Evolutionary conservation across 2,888 invertebrate genomes (phyloP), one percentile per base, ranked within the genome.

Genomic region (Mesorhabditis spiculigera): DNA sequence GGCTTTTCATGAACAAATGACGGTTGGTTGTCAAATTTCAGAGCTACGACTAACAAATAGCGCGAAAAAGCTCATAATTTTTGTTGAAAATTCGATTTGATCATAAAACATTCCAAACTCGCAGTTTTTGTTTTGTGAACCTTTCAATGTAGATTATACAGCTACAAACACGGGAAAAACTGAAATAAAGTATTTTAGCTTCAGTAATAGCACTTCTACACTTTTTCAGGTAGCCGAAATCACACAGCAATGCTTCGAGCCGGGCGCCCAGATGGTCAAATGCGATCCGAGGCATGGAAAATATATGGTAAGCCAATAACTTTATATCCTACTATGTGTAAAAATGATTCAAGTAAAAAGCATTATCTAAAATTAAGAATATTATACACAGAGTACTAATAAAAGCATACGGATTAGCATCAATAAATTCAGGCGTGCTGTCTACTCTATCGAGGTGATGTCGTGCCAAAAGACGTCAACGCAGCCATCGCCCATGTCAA

Each of bases 401-500:
- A n/a, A n/a, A n/a, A n/a, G n/a, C n/a, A n/a, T n/a, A n/a, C n/a
- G n/a, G n/a, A n/a, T n/a, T 63, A 13, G 10, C 41, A 63, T 28
- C 75, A 6, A 79, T 87, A 28, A 28, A 28, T 50, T 50, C 58
- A 50, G 88, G 87, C 88, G n/a, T 87, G 74, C 63, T 81, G 87
- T 86, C 70, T 88, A 84, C 78, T 88, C 81, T 81, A 85, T 69
- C 76, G 94, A 85, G 94, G 94, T 73, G 94, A 94, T 87, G 93
- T 94, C 73, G 94, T 95, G 6, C 94, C 94, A 75, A 94, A 87
- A 89, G 94, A 94, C 87, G 93, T 94, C 63, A 94, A 94, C 87
- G 93, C 93, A 28, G 93, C 93, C 68, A 94, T 94, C 87, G 93
- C 93, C 0, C 92, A 93, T 86, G 94, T 95, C 89, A 95, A 95